These are phyloP conservation scores for Drosophila melanocephala DNA, from an alignment of 2,888 invertebrate species.

Conservation along the genomic window DNA sequence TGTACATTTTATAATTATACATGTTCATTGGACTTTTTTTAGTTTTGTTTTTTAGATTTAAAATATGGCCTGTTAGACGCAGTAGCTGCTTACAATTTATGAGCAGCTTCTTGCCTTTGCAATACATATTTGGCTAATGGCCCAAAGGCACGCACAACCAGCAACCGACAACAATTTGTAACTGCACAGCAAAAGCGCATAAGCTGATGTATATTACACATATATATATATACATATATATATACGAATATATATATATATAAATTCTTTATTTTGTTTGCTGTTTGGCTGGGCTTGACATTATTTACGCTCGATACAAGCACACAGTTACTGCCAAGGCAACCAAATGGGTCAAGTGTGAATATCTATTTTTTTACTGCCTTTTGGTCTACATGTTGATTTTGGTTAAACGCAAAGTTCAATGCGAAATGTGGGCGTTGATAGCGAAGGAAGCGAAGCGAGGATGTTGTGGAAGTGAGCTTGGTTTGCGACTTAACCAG, in stretches of 20 bases:
- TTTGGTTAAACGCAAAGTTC: constrained; percentile 50
- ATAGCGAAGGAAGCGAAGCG: background rate
- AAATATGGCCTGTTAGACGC: constrained; percentile 37
- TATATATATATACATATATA: constrained; percentile 10
- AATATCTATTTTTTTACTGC: constrained; percentile 40
- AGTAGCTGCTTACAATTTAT: constrained; percentile 56
- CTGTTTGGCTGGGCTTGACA: constrained; percentile 59
- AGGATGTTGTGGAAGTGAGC: background rate
- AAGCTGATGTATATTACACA: constrained; percentile 12
- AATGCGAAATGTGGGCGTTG: constrained; percentile 50
- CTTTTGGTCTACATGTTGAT: constrained; percentile 30
- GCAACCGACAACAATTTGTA: constrained; percentile 26
- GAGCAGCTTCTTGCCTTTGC: constrained; percentile 50
- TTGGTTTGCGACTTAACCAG: background rate
- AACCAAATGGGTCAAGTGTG: constrained; percentile 73
- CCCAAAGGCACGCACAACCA: constrained; percentile 52
- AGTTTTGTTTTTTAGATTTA: constrained; percentile 9
- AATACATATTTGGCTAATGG: constrained; percentile 57
- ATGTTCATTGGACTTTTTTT: constrained; percentile 12
- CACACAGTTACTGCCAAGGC: constrained; percentile 31
- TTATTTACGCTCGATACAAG: constrained; percentile 52
- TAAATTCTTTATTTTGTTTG: constrained; percentile 23
- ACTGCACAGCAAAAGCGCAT: constrained; percentile 38
- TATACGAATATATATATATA: constrained; percentile 15
- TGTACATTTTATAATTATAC: constrained; percentile 43